Evolutionary conservation across 2,113 vertebrate species (phyloP), one percentile per base, ranked within the genome.

Genomic region (Alexandromys fortis): DNA sequence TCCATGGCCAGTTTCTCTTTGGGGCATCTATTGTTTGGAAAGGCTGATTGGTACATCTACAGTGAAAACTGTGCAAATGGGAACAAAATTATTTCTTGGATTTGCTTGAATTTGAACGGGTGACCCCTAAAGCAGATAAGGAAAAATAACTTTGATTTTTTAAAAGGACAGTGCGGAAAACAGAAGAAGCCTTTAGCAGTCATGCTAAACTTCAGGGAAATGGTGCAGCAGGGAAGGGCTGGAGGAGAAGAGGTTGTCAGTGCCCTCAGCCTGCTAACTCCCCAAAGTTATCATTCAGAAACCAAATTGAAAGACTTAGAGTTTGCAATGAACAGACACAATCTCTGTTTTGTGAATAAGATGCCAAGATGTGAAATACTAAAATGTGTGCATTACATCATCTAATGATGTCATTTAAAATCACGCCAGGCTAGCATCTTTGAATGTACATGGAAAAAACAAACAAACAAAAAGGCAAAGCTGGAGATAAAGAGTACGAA

Each of bases 211-310:
- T 67, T 28, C 65, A 68, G 65, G 30, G 30, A 68, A 68, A 30
- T 28, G 26, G 63, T 28, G 63, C 26, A 65, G 63, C 63, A 68
- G 65, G 13, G 5, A 68, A 68, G 28, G 65, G 65, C 63, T 26
- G 7, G 35, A 17, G 33, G 21, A 28, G 72, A 42, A 16, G 35
- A 19, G 8, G 10, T 4, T 19, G 14, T 38, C 33, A 3, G 1
- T 9, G 4, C 7, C 17, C 35, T 17, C 3, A 19, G 11, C 38
- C 55, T 0, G 7, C n/a, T 12, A 12, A 49, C 7, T 22, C 9
- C n/a, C 11, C 7, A 5, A 16, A 16, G 30, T 33, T 26, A 6
- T 19, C 30, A 33, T 19, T 45, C 13, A 13, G 65, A 47, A 86
- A 17, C 7, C 65, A 24, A 65, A 72, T 16, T 22, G 7, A 38